Percentiles rank a stretch among this genome's conserved stretches.
Evolutionary conservation across 2,888 invertebrate species (phyloP).

Genomic region (Pollenia labialis): DNA sequence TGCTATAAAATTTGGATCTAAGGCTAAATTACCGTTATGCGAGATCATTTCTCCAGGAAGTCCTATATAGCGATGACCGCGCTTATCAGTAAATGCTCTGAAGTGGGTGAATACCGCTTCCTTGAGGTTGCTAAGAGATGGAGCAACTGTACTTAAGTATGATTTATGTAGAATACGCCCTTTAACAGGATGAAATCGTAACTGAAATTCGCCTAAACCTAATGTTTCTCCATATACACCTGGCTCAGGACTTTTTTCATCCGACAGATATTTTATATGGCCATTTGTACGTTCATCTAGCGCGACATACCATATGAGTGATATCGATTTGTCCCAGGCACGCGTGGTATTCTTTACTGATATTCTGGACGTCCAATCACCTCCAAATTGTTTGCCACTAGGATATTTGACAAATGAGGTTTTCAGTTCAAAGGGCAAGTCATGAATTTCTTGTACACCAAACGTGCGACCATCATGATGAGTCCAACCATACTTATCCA

Average conservation of each 20-base stretch:
- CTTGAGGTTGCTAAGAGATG: constrained; percentile 89
- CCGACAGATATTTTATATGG: constrained; percentile 82
- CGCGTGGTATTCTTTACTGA: constrained; percentile 85
- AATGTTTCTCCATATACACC: constrained; percentile 89
- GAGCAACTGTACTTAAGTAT: constrained; percentile 89
- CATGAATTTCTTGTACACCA: constrained; percentile 95
- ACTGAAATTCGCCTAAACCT: constrained; percentile 90
- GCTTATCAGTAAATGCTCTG: constrained; percentile 86
- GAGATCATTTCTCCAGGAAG: constrained; percentile 87
- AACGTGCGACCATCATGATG: constrained; percentile 96
- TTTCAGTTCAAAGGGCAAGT: constrained; percentile 89
- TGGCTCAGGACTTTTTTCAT: constrained; percentile 80
- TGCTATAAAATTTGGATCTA: constrained; percentile 90
- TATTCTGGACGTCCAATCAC: constrained; percentile 96
- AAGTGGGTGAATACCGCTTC: constrained; percentile 91
- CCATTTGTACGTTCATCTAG: constrained; percentile 90
- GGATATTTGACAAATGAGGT: constrained; percentile 95
- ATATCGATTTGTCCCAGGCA: constrained; percentile 83
- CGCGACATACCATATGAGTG: constrained; percentile 92
- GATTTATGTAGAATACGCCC: constrained; percentile 89
- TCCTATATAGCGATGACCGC: constrained; percentile 85
- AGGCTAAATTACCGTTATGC: constrained; percentile 85
- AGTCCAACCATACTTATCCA: constrained; percentile 94
- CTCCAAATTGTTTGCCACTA: constrained; percentile 92
- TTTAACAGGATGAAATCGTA: constrained; percentile 82